phyloP scores from a whole-genome alignment of 1,140 invertebrate genomes.

The Lanistes nyassanus region DNA sequence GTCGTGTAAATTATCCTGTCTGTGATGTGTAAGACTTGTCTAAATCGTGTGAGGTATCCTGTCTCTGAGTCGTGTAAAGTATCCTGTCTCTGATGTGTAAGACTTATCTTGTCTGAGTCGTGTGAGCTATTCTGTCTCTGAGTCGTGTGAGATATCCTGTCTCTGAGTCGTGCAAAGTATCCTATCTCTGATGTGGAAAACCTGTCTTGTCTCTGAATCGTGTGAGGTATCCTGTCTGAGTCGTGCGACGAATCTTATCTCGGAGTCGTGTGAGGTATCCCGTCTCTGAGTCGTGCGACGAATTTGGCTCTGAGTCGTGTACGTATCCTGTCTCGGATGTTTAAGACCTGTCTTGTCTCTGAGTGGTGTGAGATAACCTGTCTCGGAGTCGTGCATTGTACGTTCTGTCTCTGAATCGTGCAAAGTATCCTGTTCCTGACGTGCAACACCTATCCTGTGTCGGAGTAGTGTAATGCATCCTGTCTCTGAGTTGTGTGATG shows the following conservation, averaged over 20 bases:
- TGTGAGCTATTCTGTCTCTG: no score
- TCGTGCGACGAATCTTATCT: no score
- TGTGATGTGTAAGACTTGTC: no score
- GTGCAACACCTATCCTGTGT: no score
- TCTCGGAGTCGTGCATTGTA: background rate
- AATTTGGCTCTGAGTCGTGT: background rate
- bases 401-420: background rate
- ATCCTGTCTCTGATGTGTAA: background rate
- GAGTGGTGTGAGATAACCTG: background rate
- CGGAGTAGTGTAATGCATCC: no score
- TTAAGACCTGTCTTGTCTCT: no score
- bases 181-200: background rate
- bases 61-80: background rate
- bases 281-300: background rate
- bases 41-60: constrained; percentile 68
- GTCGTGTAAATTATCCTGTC: no score
- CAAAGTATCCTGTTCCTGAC: background rate
- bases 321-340: no score
- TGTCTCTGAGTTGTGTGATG: no score
- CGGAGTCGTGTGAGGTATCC: constrained; percentile 68
- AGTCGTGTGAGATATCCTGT: background rate
- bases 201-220: background rate
- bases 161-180: background rate
- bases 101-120: background rate
- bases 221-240: background rate